Evolutionary conservation across 1,140 invertebrate species (phyloP).

Genomic region (Lysiphlebus fabarum): DNA sequence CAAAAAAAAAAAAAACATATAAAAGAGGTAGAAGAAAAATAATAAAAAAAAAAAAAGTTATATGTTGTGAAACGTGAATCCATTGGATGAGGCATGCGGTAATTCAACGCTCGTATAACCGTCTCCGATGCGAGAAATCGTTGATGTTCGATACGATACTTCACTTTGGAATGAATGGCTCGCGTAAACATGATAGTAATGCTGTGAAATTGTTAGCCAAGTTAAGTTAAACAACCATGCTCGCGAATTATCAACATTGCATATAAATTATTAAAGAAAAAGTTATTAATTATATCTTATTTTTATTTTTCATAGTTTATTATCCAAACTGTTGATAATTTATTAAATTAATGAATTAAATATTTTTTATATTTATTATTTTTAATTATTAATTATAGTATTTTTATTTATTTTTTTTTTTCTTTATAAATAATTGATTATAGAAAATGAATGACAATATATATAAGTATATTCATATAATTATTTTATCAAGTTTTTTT

Average conservation of each 20-base stretch:
- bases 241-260: too few species aligned
- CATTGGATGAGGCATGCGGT: constrained; percentile 15
- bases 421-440: too few species aligned
- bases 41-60: background rate
- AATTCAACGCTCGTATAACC: constrained; percentile 22
- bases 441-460: too few species aligned
- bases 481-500: too few species aligned
- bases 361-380: background rate
- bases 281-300: background rate
- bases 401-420: too few species aligned
- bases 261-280: background rate
- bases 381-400: too few species aligned
- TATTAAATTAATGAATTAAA: background rate
- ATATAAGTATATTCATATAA: too few species aligned
- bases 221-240: background rate
- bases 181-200: constrained; percentile 19
- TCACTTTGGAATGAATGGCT: constrained; percentile 22
- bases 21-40: constrained; percentile 2
- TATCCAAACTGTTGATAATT: background rate
- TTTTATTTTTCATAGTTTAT: background rate
- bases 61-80: constrained; percentile 24
- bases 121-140: constrained; percentile 24
- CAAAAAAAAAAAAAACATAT: background rate
- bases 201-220: constrained; percentile 12
- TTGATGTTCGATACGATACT: constrained; percentile 19